phyloP scores from a whole-genome alignment of 2,113 vertebrate species.

The human (Homo sapiens) region GRCh38 chrX:137754501-137755000 shows the following conservation, averaged over 20 bases:
- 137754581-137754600: conserved; percentile 53
- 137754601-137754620: conserved; percentile 61
- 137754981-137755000: background rate
- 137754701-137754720: conserved; percentile 60
- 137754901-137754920: background rate
- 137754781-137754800: background rate
- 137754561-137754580: conserved; percentile 68
- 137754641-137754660: conserved; percentile 58
- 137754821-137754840: conserved; percentile 53
- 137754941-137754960: conserved; percentile 2
- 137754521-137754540: conserved; percentile 28
- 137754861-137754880: conserved; percentile 26
- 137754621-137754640: conserved; percentile 60
- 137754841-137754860: conserved; percentile 61
- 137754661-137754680: conserved; percentile 48
- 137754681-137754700: conserved; percentile 59
- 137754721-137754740: conserved; percentile 57
- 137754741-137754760: conserved; percentile 56
- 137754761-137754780: conserved; percentile 33
- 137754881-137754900: conserved; percentile 13
- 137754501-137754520: conserved; percentile 55
- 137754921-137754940: background rate
- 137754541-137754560: conserved; percentile 51
- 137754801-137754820: conserved; percentile 38
- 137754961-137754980: conserved; percentile 44